phyloP scores from a whole-genome alignment of 2,888 invertebrate species.

The Agrypnus murinus region DNA sequence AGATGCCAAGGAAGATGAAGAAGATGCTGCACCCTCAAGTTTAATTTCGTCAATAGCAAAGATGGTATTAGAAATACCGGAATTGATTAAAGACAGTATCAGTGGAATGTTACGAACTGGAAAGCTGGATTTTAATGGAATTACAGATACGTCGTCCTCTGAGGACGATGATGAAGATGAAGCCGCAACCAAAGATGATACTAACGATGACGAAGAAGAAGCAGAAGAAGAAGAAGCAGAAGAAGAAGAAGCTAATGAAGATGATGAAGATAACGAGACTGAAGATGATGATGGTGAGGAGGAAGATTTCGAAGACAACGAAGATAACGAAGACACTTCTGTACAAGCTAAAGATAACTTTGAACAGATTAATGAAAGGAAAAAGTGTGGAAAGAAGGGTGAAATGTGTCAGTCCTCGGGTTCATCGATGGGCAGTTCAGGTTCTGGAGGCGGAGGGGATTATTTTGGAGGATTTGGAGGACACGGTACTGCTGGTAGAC shows the following conservation, averaged over 20 bases:
- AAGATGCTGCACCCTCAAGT: slow-evolving; percentile 38
- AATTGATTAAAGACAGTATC: slow-evolving; percentile 65
- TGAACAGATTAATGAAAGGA: not conserved
- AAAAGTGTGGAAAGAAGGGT: not conserved
- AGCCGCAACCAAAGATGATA: slow-evolving; percentile 41
- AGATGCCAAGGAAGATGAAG: not conserved
- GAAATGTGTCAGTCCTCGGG: not conserved
- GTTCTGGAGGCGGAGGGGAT: not conserved
- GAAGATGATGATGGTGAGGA: slow-evolving; percentile 1
- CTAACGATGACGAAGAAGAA: slow-evolving; percentile 32
- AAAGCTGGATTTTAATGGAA: slow-evolving; percentile 56
- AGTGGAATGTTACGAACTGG: slow-evolving; percentile 63
- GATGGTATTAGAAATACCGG: slow-evolving; percentile 65
- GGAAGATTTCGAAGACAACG: not conserved
- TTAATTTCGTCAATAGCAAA: slow-evolving; percentile 59
- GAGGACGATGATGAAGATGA: slow-evolving; percentile 56
- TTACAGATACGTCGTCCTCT: slow-evolving; percentile 59
- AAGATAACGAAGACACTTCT: not conserved
- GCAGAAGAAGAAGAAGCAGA: slow-evolving; percentile 13
- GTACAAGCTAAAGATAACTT: not conserved
- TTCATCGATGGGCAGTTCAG: not conserved
- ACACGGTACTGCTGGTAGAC: slow-evolving; percentile 18
- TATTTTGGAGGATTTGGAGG: slow-evolving; percentile 19
- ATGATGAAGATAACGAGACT: slow-evolving; percentile 28
- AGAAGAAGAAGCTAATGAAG: not conserved